These are phyloP conservation scores for Tragelaphus imberbis DNA, from an alignment of 2,113 vertebrate genomes.

Conservation along the genomic window DNA sequence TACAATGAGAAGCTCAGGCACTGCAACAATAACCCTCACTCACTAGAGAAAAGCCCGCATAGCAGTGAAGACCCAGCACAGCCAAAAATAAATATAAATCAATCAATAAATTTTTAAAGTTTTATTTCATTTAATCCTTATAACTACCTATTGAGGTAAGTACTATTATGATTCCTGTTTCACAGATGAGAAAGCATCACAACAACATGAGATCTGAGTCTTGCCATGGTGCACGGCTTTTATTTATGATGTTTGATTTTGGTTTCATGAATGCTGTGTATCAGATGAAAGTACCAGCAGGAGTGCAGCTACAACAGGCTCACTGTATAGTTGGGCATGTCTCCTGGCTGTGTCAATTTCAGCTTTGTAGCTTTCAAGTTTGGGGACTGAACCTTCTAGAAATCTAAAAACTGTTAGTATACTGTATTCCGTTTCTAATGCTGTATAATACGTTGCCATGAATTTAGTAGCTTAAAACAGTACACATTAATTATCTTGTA, in stretches of 20 bases:
- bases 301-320: not conserved
- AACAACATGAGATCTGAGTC: not conserved
- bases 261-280: not conserved
- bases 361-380: not conserved
- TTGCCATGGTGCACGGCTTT: not conserved
- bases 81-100: not conserved
- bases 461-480: not conserved
- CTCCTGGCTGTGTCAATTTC: not conserved
- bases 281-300: not conserved
- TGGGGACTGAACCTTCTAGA: not conserved
- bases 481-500: not conserved
- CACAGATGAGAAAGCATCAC: not conserved
- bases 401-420: not conserved
- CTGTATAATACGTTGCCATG: not conserved
- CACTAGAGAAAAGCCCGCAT: not conserved
- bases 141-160: not conserved
- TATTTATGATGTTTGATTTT: not conserved
- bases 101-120: not conserved
- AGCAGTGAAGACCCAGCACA: not conserved
- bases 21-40: not conserved
- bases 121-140: not conserved
- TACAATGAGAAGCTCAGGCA: not conserved
- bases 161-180: not conserved
- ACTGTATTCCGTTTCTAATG: not conserved
- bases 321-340: not conserved